These are phyloP conservation scores for Nomada fucata DNA, from an alignment of 2,888 invertebrate genomes.

Conservation along the genomic window DNA sequence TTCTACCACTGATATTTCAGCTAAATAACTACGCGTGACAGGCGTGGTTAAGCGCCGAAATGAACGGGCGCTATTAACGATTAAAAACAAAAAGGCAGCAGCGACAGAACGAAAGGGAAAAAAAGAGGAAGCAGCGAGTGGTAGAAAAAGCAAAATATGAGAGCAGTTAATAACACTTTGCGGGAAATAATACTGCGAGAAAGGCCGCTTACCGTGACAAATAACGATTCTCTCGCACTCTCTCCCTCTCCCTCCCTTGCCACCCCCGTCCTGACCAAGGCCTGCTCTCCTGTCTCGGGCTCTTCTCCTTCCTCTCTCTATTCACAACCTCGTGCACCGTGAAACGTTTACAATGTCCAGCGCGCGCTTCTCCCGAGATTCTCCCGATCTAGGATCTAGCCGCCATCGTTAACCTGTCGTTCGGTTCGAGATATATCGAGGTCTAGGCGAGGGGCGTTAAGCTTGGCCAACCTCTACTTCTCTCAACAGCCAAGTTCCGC, in stretches of 20 bases:
- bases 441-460: too few relatives aligned
- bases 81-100: constrained; percentile 74
- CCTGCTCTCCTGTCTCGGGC: constrained; percentile 40
- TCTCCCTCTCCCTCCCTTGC: constrained; percentile 39
- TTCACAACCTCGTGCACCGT: constrained; percentile 45
- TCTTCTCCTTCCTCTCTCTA: constrained; percentile 39
- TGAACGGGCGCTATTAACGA: constrained; percentile 84
- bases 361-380: constrained; percentile 36
- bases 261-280: neutral
- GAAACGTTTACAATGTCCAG: constrained; percentile 66
- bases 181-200: constrained; percentile 84
- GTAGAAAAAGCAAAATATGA: constrained; percentile 82
- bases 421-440: neutral
- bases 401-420: neutral
- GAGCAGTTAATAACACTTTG: constrained; percentile 84
- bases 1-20: constrained; percentile 79
- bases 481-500: neutral
- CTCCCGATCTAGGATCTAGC: neutral
- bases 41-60: constrained; percentile 81
- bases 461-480: too few relatives aligned
- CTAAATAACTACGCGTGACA: constrained; percentile 81
- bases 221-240: constrained; percentile 79
- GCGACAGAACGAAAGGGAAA: constrained; percentile 70
- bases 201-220: constrained; percentile 84
- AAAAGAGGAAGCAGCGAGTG: constrained; percentile 74